Conservation (phyloP, 2,113 vertebrate genomes). For the Enhydra lutris region DNA sequence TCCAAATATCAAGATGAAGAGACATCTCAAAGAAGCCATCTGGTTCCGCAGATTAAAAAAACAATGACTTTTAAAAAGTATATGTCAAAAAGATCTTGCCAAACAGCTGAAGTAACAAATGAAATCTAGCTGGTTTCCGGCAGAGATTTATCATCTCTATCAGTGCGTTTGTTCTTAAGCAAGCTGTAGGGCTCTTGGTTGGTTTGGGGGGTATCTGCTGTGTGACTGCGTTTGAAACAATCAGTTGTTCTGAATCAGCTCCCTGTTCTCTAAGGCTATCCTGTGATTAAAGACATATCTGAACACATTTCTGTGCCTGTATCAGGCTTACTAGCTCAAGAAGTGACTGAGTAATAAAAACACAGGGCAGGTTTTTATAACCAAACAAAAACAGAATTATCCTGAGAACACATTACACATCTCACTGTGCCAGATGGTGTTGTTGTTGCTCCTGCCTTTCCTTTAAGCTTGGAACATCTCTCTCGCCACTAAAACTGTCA, state of each 20-base stretch:
- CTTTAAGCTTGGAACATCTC: background rate
- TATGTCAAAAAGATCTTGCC: background rate
- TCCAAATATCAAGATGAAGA: background rate
- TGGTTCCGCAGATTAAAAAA: background rate
- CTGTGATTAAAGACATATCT: background rate
- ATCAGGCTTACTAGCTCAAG: background rate
- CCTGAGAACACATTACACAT: background rate
- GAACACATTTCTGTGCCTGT: background rate
- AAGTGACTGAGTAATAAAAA: background rate
- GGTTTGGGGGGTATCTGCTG: background rate
- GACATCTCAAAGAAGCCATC: conserved; percentile 33
- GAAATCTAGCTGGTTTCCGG: background rate
- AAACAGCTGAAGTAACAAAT: background rate
- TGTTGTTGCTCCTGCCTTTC: background rate
- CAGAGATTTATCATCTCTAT: background rate
- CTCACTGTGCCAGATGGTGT: background rate
- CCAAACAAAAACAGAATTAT: background rate
- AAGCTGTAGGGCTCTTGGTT: background rate
- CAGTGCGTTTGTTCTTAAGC: background rate
- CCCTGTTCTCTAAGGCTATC: background rate
- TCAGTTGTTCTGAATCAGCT: background rate
- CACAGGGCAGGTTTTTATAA: background rate
- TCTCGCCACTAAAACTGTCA: background rate
- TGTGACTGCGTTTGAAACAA: background rate
- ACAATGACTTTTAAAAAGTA: background rate